Conservation (phyloP, 1,140 invertebrate genomes). For the Alviniconcha marisindica region DNA sequence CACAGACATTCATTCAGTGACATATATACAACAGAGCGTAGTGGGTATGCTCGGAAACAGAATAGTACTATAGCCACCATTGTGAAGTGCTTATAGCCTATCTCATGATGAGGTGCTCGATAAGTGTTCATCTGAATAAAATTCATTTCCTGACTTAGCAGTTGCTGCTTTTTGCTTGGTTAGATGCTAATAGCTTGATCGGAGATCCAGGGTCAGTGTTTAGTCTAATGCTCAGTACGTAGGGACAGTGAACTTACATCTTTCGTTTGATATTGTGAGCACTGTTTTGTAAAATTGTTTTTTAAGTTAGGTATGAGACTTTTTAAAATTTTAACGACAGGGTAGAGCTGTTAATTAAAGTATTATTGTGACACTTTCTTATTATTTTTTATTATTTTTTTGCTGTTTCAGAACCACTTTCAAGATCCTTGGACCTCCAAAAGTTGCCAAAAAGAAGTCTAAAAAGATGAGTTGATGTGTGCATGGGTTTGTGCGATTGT, state of each 20-base stretch:
- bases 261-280: neutral
- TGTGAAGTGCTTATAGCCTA: no score
- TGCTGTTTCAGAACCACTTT: constrained; percentile 86
- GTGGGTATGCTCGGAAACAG: no score
- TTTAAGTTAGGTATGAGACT: neutral
- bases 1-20: no score
- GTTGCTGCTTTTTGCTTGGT: no score
- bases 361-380: neutral
- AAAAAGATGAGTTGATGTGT: constrained; percentile 54
- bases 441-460: constrained; percentile 85
- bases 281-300: neutral
- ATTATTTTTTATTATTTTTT: constrained; percentile 53
- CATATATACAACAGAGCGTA: no score
- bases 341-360: neutral
- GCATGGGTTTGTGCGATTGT: neutral
- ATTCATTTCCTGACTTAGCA: no score
- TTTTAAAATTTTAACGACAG: neutral
- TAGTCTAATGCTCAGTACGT: neutral
- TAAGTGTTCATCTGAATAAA: no score
- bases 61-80: no score
- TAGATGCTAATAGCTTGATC: neutral
- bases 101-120: no score
- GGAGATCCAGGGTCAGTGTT: neutral
- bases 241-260: no score
- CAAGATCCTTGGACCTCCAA: constrained; percentile 85